These are phyloP conservation scores for Drosophila mayri DNA, from an alignment of 1,140 invertebrate genomes.

Conservation along the genomic window DNA sequence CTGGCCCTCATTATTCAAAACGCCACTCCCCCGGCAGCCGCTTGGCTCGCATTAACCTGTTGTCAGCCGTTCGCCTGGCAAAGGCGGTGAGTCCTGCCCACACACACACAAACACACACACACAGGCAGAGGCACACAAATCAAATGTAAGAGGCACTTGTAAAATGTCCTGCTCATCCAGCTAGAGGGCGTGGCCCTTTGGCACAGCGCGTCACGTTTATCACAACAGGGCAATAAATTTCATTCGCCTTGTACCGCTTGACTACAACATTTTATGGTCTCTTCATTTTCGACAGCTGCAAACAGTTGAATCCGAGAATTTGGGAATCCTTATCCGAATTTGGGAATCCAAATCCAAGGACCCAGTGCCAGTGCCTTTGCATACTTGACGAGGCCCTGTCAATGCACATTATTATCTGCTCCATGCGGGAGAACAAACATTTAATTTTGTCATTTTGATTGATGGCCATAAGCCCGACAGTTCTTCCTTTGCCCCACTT, in stretches of 20 bases:
- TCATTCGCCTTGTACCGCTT: constrained; percentile 56
- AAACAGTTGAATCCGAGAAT: constrained; percentile 38
- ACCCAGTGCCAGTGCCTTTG: constrained; percentile 48
- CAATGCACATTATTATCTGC: constrained; percentile 68
- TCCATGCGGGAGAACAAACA: constrained; percentile 54
- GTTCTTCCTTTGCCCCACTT: constrained; percentile 12
- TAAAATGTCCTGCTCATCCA: constrained; percentile 45
- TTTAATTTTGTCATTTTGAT: constrained; percentile 82
- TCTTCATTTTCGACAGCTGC: constrained; percentile 64
- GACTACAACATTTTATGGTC: constrained; percentile 65
- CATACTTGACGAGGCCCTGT: constrained; percentile 51
- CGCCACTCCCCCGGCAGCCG: constrained; percentile 32
- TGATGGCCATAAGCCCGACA: constrained; percentile 78
- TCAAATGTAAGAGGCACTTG: constrained; percentile 65
- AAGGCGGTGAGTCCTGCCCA: background rate
- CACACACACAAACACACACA: constrained; percentile 5
- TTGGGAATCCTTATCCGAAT: background rate
- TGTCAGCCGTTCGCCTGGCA: constrained; percentile 42
- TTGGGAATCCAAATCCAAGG: background rate
- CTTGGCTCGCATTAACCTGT: constrained; percentile 70
- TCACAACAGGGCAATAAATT: constrained; percentile 82
- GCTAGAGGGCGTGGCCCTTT: constrained; percentile 50
- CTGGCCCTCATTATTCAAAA: constrained; percentile 52
- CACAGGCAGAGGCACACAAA: constrained; percentile 47
- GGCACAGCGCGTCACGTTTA: constrained; percentile 71